These are phyloP conservation scores for Portevinia maculata DNA, from an alignment of 2,888 invertebrate genomes.

Conservation along the genomic window DNA sequence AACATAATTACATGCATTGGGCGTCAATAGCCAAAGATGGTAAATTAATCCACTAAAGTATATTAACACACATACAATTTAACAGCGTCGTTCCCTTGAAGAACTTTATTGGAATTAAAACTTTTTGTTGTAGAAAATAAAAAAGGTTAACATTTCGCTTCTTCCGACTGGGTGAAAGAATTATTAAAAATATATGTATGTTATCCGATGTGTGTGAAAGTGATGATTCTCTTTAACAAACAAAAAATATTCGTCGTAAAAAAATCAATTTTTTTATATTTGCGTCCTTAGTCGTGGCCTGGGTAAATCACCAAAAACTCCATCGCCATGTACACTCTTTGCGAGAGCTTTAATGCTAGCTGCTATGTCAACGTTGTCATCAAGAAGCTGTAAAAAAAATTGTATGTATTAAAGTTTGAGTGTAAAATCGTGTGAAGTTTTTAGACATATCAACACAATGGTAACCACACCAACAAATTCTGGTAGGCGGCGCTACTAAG, in stretches of 20 bases:
- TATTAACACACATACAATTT: not conserved
- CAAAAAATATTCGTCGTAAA: constrained; percentile 15
- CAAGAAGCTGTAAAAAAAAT: constrained; percentile 80
- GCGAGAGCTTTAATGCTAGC: constrained; percentile 96
- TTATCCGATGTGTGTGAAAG: constrained; percentile 12
- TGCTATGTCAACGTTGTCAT: constrained; percentile 91
- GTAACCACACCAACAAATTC: too few relatives aligned
- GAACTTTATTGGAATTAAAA: not conserved
- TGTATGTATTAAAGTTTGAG: too few relatives aligned
- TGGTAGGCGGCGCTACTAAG: too few relatives aligned
- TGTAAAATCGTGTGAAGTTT: too few relatives aligned
- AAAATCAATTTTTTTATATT: constrained; percentile 84
- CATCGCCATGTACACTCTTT: constrained; percentile 93
- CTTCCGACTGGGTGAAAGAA: not conserved
- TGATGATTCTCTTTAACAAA: constrained; percentile 1
- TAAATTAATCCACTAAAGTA: not conserved
- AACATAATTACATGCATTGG: not conserved
- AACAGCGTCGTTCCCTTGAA: not conserved
- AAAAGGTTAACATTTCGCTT: constrained; percentile 3
- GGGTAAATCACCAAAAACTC: constrained; percentile 94
- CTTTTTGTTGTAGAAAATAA: not conserved
- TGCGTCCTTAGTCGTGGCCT: constrained; percentile 92
- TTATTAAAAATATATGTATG: not conserved
- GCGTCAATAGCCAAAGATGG: not conserved
- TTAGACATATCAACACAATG: too few relatives aligned